Conservation (phyloP, 2,797 vertebrate genomes). For the Silurus aristotelis region DNA sequence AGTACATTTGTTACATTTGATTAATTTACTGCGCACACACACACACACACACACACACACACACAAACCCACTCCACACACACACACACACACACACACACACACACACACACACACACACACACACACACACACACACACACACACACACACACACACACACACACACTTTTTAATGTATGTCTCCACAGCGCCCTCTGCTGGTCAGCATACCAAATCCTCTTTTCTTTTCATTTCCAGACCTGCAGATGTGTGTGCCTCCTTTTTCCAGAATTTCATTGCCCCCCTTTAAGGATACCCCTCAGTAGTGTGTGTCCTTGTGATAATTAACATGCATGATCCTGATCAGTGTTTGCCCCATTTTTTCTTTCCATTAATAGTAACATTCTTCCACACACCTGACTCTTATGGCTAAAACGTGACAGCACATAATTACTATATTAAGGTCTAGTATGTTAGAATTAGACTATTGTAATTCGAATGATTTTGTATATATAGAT, state of each 20-base stretch:
- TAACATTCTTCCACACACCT: background rate
- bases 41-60: background rate
- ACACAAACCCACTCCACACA: too few relatives aligned
- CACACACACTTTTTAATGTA: background rate
- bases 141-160: slow-evolving; percentile 3
- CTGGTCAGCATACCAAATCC: background rate
- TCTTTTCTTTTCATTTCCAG: background rate
- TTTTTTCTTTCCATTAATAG: background rate
- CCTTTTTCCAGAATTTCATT: slow-evolving; percentile 1
- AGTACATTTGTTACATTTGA: slow-evolving; percentile 7
- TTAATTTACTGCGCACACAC: background rate
- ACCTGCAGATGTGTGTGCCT: background rate
- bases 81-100: slow-evolving; percentile 3
- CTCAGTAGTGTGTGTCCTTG: background rate
- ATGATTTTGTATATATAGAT: background rate
- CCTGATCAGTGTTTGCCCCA: background rate
- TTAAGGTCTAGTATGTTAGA: too few relatives aligned
- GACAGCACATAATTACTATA: background rate
- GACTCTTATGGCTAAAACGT: background rate
- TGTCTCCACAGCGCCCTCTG: slow-evolving; percentile 19
- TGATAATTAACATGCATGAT: background rate
- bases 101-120: background rate
- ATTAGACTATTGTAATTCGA: background rate
- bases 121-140: background rate
- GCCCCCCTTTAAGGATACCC: background rate